A percentile compares a stretch with the other conserved stretches of the same genome.
These are phyloP conservation scores for Atherinosoma microstoma DNA, from an alignment of 2,797 vertebrate species.

Conservation along the genomic window DNA sequence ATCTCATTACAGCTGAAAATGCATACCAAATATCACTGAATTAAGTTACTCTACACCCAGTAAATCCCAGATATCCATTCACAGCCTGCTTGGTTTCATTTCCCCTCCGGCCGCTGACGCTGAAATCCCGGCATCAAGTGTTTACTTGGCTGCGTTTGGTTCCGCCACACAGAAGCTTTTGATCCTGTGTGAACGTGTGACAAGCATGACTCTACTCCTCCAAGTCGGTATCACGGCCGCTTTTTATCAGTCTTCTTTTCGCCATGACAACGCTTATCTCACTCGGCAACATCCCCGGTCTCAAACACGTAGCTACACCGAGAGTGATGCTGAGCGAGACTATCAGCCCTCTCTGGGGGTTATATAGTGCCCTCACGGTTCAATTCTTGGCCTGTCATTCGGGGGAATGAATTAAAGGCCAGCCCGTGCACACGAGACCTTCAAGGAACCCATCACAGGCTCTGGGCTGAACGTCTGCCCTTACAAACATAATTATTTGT, in stretches of 20 bases:
- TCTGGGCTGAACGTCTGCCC: constrained; percentile 31
- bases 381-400: constrained; percentile 64
- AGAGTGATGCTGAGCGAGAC: constrained; percentile 46
- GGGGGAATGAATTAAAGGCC: constrained; percentile 53
- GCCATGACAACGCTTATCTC: constrained; percentile 54
- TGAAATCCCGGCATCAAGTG: constrained; percentile 42
- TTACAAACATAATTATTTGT: constrained; percentile 37
- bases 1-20: constrained; percentile 42
- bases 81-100: constrained; percentile 31
- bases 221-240: constrained; percentile 35
- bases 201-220: constrained; percentile 34
- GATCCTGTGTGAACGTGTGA: constrained; percentile 44
- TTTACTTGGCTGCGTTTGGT: constrained; percentile 47
- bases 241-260: constrained; percentile 22
- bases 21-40: constrained; percentile 25
- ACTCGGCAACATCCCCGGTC: constrained; percentile 51
- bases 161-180: constrained; percentile 44
- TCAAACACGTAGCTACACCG: constrained; percentile 48
- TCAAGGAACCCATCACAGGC: constrained; percentile 39
- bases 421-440: constrained; percentile 43
- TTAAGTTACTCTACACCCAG: constrained; percentile 28
- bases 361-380: constrained; percentile 54
- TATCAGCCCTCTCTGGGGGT: constrained; percentile 30
- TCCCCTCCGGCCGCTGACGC: constrained; percentile 26
- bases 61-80: constrained; percentile 38